Evolutionary conservation across 2,888 invertebrate species (phyloP), one percentile per base, ranked within the genome.

Genomic region (Troglohyphantes excavatus): DNA sequence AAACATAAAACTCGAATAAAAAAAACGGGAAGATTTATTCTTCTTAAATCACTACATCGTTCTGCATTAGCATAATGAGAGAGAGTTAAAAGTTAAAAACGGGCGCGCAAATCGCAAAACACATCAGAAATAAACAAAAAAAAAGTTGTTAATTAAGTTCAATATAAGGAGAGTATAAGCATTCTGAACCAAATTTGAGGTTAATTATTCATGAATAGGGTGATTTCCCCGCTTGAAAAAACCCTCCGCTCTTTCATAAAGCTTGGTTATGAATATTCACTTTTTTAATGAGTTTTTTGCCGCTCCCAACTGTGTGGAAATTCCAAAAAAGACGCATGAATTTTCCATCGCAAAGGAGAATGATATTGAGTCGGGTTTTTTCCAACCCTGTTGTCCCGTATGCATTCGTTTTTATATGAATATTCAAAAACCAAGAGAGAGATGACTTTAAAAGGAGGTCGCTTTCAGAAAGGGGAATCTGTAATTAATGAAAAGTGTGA

Each of bases 61-160:
- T 19, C 79, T 33, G 67, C 76, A 89, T 89, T 89, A 89, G 88
- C 88, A 89, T 89, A 89, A 89, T 89, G 82, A 89, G 82, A 89
- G 82, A 43, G 33, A 81, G 82, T 82, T 83, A 83, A 82, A 82
- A 89, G 82, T 83, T 61, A 68, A 82, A 89, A 89, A 89, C 61
- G 76, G 59, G 63, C 26, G 53, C 43, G 63, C 65, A 33, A 26
- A 17, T 46, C 70, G 53, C 53, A 68, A 53, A 46, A 68, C 79
- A 68, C 46, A 46, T 33, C 63, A 23, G 17, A 33, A 43, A 29
- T 6, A 9, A 53, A 19, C 29, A 72, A 70, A 82, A 61, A 70
- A 82, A 82, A 53, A n/a, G 26, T 23, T 26, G 39, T 82, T 89
- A 83, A 83, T 82, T 82, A 89, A 86, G 78, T 21, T 63, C 26